Evolutionary conservation across 2,888 invertebrate genomes (phyloP), one percentile per base, ranked within the genome.

Genomic region (Ectemnius lituratus): DNA sequence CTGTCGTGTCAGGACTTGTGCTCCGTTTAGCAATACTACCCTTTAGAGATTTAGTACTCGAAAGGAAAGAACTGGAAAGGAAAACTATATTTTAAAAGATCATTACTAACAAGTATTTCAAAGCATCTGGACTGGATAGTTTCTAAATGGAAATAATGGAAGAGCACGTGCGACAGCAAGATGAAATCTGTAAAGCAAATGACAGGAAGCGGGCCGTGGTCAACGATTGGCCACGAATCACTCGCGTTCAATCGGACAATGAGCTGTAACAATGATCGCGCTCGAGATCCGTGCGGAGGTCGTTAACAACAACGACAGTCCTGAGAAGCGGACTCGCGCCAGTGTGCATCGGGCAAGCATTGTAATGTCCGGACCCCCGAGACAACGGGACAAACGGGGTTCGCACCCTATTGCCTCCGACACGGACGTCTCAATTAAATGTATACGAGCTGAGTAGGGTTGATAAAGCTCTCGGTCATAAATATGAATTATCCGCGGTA

Each of bases 361-460:
- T 84, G 84, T 84, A 46, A 37, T 69, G 37, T 62, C 56, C 52
- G 62, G 73, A 75, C 82, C 82, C 78, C 76, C 69, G 82, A 84
- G 84, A 83, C 83, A 78, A 80, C 84, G 52, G 5, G 52, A 16
- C 52, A 14, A 37, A 16, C 52, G 73, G 82, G 84, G 85, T 88
- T 88, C 84, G 87, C 89, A 88, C 89, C 89, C 89, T 88, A 89
- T 89, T 88, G 89, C 89, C 85, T 88, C 83, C 86, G 88, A 88
- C 89, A 86, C 86, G 89, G 87, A 90, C 90, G 89, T 90, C 90
- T 90, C 90, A 90, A 90, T 90, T 90, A 90, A 90, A 90, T 88
- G 89, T 86, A 86, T 89, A 89, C 89, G 87, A 88, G 87, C 82
- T 87, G 84, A 89, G 87, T 86, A 87, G 89, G 89, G 88, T 89